phyloP scores from a whole-genome alignment of 2,888 invertebrate species.

The Hirtodrosophila confusa region DNA sequence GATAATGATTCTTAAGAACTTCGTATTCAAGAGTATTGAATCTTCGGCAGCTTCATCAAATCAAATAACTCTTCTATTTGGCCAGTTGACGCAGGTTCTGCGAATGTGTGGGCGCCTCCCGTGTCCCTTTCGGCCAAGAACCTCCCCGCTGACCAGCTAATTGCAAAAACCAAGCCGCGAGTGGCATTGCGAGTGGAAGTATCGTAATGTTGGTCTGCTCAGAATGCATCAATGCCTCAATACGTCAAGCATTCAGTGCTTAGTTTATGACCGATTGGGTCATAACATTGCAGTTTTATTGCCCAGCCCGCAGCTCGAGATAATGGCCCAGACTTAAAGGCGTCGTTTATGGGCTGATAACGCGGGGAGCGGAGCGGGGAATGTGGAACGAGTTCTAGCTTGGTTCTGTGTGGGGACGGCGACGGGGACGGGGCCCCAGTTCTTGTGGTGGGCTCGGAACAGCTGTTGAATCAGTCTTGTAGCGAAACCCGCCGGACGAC shows the following conservation, averaged over 20 bases:
- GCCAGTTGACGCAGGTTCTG: constrained; percentile 2
- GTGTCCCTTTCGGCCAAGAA: not conserved
- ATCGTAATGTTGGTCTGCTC: constrained; percentile 11
- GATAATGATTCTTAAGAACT: no score
- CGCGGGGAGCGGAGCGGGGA: not conserved
- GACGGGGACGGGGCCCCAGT: not conserved
- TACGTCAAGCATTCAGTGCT: constrained; percentile 21
- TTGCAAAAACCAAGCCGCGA: constrained; percentile 14
- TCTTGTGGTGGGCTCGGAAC: constrained; percentile 3
- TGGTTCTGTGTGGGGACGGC: not conserved
- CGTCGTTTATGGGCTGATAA: constrained; percentile 69
- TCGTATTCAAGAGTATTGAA: no score
- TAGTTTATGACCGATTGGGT: constrained; percentile 49
- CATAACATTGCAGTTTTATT: constrained; percentile 51
- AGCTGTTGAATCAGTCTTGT: constrained; percentile 5
- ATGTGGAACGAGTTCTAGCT: constrained; percentile 14
- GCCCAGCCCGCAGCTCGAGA: constrained; percentile 19
- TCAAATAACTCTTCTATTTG: not conserved
- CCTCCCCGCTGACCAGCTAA: constrained; percentile 5
- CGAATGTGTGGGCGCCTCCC: constrained; percentile 12
- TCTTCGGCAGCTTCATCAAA: no score
- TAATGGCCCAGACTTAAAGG: constrained; percentile 72
- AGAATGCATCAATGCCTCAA: constrained; percentile 20
- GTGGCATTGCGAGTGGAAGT: not conserved
- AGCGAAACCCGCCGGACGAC: constrained; percentile 13